Conservation (phyloP, 2,888 invertebrate species). For the Mimumesa dahlbomi region DNA sequence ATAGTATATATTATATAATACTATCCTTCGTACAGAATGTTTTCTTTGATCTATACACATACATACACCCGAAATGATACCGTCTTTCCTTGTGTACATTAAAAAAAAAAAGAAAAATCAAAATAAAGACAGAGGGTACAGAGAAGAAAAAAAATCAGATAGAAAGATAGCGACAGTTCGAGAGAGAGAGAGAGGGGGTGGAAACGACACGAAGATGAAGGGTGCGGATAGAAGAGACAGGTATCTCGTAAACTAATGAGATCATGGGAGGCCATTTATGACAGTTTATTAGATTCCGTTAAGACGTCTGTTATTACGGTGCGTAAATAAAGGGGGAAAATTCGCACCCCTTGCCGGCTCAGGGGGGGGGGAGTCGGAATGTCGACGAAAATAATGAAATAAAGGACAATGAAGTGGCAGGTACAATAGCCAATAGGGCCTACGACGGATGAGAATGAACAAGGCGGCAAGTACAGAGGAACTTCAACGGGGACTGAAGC, state of each 20-base stretch:
- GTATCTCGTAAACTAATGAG: conserved; percentile 67
- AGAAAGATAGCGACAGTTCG: conserved; percentile 12
- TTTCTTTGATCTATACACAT: too few relatives aligned
- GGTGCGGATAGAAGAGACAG: conserved; percentile 25
- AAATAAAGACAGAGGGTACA: too few relatives aligned
- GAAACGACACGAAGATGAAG: too few relatives aligned
- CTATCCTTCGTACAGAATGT: too few relatives aligned
- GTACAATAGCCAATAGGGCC: conserved; percentile 73
- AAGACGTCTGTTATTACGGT: conserved; percentile 76
- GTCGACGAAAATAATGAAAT: conserved; percentile 76
- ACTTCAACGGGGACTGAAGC: conserved; percentile 47
- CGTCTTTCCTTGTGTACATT: too few relatives aligned
- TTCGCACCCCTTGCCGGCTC: conserved; percentile 43
- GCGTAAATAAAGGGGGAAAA: conserved; percentile 67
- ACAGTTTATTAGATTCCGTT: conserved; percentile 78
- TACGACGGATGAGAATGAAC: conserved; percentile 59
- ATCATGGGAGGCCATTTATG: conserved; percentile 72
- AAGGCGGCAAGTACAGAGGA: conserved; percentile 41
- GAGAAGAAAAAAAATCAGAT: background rate
- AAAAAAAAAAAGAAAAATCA: too few relatives aligned
- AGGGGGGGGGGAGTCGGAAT: conserved; percentile 66
- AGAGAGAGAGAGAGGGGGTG: background rate
- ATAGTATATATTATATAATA: too few relatives aligned
- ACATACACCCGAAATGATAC: too few relatives aligned
- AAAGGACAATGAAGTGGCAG: conserved; percentile 76